Base-by-base conservation (phyloP, 2,888 invertebrate genomes). In the Rhingia campestris region DNA sequence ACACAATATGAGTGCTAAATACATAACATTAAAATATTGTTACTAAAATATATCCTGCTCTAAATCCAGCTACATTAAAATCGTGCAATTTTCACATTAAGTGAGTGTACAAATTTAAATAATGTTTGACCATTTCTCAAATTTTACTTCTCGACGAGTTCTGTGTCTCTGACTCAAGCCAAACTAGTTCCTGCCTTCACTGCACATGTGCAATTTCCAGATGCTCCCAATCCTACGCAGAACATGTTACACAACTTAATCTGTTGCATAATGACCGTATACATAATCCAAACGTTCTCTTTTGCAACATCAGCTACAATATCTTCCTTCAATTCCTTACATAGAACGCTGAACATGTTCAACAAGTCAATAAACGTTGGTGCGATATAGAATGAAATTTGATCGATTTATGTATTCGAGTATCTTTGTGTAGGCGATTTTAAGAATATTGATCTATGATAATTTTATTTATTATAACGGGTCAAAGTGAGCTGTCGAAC, bases 201-300 rank as follows among this genome's bases (percentile, higher is more conserved):
- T 39, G 9, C 14, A 14, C 33, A 33, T 22, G 37, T 7, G 10
- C 51, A 53, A 53, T 22, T 43, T 32, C 4, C 10, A 45, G 14
- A 53, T 59, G 39, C 39, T 39, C 33, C 5, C 45, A n/a, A 63
- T 76, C 39, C 33, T 32, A 10, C 10, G 51, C 22, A 54, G 39
- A 73, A 80, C 73, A 61, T 73, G 73, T 80, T 73, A 22, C 10
- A 66, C 74, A 66, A 51, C 64, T 12, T n/a, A 47, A 56, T 33
- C 43, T 39, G 22, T 61, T 74, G 49, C 32, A 63, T 74, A 80
- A 80, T 30, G 56, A 56, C 32, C 39, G 47, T 43, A 56, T 30
- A 54, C 9, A 43, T 35, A 56, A 37, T 58, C 58, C 9, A 32
- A 49, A 30, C 22, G 41, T 12, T 80, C 32, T 22, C 33, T 32